These are phyloP conservation scores for Chionodraco myersi DNA, from an alignment of 2,113 vertebrate genomes.

Conservation along the genomic window DNA sequence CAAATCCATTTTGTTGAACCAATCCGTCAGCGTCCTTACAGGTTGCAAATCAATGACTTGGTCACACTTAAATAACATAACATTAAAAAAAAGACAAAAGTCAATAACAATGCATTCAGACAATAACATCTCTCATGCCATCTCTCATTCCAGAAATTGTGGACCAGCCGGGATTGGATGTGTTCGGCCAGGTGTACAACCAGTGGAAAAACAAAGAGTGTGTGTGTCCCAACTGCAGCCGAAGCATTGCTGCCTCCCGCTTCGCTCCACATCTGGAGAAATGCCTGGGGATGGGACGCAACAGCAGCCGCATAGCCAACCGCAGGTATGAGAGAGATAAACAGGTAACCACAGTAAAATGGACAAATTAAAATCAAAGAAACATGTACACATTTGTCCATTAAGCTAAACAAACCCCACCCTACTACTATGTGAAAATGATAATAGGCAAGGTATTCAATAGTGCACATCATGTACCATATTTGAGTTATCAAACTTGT, in stretches of 20 bases:
- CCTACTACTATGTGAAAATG: background rate
- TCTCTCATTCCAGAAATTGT: conserved; percentile 89
- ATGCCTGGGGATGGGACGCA: conserved; percentile 98
- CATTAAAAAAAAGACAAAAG: no score
- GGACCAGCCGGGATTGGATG: conserved; percentile 98
- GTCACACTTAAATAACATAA: no score
- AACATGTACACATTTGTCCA: background rate
- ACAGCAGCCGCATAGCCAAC: conserved; percentile 99
- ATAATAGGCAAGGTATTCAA: no score
- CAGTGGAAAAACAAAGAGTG: conserved; percentile 99
- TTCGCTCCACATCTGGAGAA: conserved; percentile 98
- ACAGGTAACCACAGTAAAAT: background rate
- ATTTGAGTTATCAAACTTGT: no score
- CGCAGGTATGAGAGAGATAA: conserved; percentile 83
- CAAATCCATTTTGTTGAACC: no score
- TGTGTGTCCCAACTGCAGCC: conserved; percentile 97
- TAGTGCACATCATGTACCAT: no score
- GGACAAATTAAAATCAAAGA: background rate
- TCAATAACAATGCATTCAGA: no score
- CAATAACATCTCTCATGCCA: background rate
- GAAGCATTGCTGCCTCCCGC: conserved; percentile 96
- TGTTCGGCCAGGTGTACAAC: conserved; percentile 99
- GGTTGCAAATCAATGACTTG: no score
- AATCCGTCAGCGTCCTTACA: no score
- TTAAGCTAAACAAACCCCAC: background rate